Percentiles rank a stretch among this genome's conserved stretches.
Conservation (phyloP, 2,888 invertebrate species). For the Pediacus dermestoides region DNA sequence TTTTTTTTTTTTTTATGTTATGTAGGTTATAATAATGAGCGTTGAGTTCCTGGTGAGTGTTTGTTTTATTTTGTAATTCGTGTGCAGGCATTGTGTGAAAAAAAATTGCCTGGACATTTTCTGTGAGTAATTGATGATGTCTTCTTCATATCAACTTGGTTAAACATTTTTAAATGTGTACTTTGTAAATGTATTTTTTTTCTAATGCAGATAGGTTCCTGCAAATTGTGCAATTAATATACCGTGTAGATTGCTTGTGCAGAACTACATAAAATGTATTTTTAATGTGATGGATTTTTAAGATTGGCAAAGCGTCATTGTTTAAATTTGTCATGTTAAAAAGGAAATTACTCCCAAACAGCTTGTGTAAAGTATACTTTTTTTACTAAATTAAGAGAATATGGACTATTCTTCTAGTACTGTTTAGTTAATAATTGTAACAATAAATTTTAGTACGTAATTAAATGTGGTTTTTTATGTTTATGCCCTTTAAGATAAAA, state of each 20-base stretch:
- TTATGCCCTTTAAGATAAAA: no score
- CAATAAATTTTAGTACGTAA: slow-evolving; percentile 48
- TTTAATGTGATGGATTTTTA: slow-evolving; percentile 28
- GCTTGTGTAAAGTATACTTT: slow-evolving; percentile 47
- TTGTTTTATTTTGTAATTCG: no score
- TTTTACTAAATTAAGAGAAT: slow-evolving; percentile 48
- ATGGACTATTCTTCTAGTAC: slow-evolving; percentile 51
- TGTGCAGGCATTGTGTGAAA: no score
- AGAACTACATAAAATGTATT: slow-evolving; percentile 33
- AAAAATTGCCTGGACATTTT: no score
- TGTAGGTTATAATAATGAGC: no score
- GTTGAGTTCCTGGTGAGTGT: no score
- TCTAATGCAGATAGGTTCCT: slow-evolving; percentile 34
- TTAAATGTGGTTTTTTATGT: slow-evolving; percentile 17
- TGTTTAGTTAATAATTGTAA: slow-evolving; percentile 48
- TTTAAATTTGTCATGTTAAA: slow-evolving; percentile 22
- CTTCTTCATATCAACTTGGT: slow-evolving; percentile 10
- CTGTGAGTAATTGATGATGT: no score
- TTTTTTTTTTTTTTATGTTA: no score
- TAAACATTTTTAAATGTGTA: slow-evolving; percentile 17
- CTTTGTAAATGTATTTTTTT: slow-evolving; percentile 21
- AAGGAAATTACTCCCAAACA: slow-evolving; percentile 27
- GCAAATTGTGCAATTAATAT: slow-evolving; percentile 43
- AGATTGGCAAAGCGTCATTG: no score
- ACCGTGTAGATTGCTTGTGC: slow-evolving; percentile 41